phyloP scores from a whole-genome alignment of 2,113 vertebrate species.

The Numenius arquata region DNA sequence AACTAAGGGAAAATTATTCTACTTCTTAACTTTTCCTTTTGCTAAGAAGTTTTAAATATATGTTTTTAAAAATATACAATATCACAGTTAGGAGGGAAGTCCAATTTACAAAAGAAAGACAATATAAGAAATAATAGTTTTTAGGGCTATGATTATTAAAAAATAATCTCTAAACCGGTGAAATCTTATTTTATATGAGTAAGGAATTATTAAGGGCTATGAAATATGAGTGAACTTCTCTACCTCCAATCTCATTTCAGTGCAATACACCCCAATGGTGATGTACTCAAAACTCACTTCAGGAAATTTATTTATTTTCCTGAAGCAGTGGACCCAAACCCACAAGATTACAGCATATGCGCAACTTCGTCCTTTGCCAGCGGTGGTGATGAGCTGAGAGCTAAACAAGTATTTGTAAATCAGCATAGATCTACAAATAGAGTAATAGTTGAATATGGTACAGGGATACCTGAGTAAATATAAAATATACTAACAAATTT shows the following conservation, averaged over 20 bases:
- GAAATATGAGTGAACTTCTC: not conserved
- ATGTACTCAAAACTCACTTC: not conserved
- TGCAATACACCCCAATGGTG: not conserved
- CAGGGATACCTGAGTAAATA: not conserved
- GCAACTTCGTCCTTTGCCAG: not conserved
- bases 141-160: not conserved
- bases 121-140: not conserved
- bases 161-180: not conserved
- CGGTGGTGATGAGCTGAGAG: not conserved
- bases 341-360: not conserved
- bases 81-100: not conserved
- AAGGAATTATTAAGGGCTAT: not conserved
- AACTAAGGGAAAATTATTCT: not conserved
- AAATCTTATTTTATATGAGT: not conserved
- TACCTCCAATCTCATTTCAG: not conserved
- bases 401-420: not conserved
- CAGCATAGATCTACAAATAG: not conserved
- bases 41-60: not conserved
- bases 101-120: not conserved
- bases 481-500: not conserved
- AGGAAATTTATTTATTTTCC: not conserved
- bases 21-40: not conserved
- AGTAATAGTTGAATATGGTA: not conserved
- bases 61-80: not conserved
- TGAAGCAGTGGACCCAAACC: not conserved